phyloP scores from a whole-genome alignment of 2,888 invertebrate genomes.

The Aromia moschata region DNA sequence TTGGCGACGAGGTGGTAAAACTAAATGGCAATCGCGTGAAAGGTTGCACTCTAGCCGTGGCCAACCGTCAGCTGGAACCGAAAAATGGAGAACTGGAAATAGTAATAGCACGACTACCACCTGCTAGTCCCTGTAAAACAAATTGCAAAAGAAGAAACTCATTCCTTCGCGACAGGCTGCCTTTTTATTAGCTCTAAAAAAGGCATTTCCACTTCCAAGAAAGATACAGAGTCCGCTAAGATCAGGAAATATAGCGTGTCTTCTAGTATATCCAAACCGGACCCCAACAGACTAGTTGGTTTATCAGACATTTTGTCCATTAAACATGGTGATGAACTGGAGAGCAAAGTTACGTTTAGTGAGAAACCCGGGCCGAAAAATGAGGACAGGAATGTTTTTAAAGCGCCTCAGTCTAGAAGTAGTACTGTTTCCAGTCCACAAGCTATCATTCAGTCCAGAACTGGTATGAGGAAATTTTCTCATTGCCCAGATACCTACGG shows the following conservation, averaged over 20 bases:
- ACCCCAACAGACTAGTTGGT: conserved; percentile 37
- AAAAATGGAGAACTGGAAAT: conserved; percentile 63
- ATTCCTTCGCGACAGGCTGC: no score
- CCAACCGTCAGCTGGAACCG: conserved; percentile 61
- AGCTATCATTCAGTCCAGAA: no score
- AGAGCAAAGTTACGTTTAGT: conserved; percentile 49
- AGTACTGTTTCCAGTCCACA: conserved; percentile 15
- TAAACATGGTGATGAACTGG: conserved; percentile 35
- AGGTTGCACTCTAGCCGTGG: conserved; percentile 74
- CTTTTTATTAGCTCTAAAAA: no score
- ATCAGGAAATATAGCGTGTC: conserved; percentile 29
- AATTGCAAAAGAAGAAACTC: conserved; percentile 39
- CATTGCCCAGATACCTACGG: conserved; percentile 39
- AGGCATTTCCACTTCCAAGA: conserved; percentile 3
- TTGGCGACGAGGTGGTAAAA: conserved; percentile 90
- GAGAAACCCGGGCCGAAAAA: conserved; percentile 35
- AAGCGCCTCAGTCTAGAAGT: conserved; percentile 36
- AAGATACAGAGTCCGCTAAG: conserved; percentile 7
- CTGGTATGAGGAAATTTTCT: conserved; percentile 64
- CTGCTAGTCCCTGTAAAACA: conserved; percentile 11
- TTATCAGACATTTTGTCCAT: conserved; percentile 42
- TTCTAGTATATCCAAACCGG: conserved; percentile 18
- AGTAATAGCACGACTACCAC: conserved; percentile 46
- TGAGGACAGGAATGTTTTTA: conserved; percentile 36
- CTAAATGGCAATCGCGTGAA: conserved; percentile 85